Conservation (phyloP, 2,113 vertebrate genomes). For the Pleuronectes platessa region DNA sequence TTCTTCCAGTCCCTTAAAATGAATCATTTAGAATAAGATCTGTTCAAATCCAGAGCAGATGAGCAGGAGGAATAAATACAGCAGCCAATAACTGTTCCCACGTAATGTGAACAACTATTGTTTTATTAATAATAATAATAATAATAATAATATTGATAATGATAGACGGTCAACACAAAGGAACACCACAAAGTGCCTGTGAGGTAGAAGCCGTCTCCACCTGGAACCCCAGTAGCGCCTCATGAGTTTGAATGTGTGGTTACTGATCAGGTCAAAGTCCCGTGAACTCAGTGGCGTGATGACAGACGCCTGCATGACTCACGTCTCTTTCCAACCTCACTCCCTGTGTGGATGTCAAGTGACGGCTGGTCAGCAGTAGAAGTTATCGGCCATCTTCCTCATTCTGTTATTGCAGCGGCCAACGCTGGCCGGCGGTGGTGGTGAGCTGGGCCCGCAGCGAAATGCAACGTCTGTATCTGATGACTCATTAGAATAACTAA, state of each 20-base stretch:
- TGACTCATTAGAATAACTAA: no score
- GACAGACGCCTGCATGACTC: conserved; percentile 4
- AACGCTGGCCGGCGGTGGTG: rapidly evolving
- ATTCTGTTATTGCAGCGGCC: conserved; percentile 59
- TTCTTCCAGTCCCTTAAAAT: no score
- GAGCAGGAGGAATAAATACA: no score
- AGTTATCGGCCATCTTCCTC: conserved; percentile 69
- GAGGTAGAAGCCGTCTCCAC: not conserved
- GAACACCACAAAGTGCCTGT: not conserved
- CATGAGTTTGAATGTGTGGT: not conserved
- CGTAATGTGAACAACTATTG: no score
- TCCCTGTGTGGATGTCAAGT: not conserved
- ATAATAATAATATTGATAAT: no score
- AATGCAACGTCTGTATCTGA: rapidly evolving
- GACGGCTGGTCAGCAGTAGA: conserved; percentile 57
- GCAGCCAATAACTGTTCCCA: no score
- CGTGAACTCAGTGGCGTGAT: not conserved
- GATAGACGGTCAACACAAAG: no score
- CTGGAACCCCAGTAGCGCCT: no score
- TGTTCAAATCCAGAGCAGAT: no score
- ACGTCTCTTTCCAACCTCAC: not conserved
- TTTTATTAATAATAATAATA: no score
- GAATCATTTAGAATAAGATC: no score
- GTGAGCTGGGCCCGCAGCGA: not conserved
- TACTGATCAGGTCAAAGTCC: not conserved